Evolutionary conservation across 2,888 invertebrate species (phyloP), one percentile per base, ranked within the genome.

Genomic region (Molorchus minor): DNA sequence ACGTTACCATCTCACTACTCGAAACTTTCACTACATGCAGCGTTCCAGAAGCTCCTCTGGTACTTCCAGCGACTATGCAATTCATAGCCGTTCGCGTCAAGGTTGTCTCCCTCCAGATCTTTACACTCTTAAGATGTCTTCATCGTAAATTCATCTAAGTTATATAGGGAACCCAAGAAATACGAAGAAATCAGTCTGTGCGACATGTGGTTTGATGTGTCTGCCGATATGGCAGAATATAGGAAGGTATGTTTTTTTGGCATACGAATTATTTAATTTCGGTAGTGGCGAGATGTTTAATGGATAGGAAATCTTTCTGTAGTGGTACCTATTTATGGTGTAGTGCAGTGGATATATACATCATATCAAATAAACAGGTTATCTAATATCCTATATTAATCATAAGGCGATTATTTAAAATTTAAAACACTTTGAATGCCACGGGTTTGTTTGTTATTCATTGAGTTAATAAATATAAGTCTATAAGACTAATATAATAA

Each of bases 81-180:
- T 19, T 29, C 12, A 36, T 44, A 35, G 46, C 35, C 21, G 55
- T 51, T 55, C 17, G 41, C 35, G 53, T 43, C 63, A 68, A 68
- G 65, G 70, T 61, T 62, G 46, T 56, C 67, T 67, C 70, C 68
- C 67, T 62, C 65, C 64, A 62, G 40, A 16, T 55, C 49, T 46
- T 46, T 20, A 30, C 12, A 12, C 29, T 36, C 29, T 30, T 30
- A 30, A 19, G 52, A 41, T 52, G 30, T 52, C 29, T 52, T 52
- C 52, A 59, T 29, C 36, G 43, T 13, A 40, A 51, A 38, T 12
- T 17, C 33, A 25, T 36, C 35, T 58, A 68, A 62, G 66, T 70
- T 70, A 70, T 70, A 70, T 66, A 70, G 70, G 60, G 60, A 65
- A 66, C 56, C 44, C 45, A 45, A 45, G 61, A 57, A 58, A 55